Conservation (phyloP, 2,113 vertebrate genomes). For the Pelecanus crispus region DNA sequence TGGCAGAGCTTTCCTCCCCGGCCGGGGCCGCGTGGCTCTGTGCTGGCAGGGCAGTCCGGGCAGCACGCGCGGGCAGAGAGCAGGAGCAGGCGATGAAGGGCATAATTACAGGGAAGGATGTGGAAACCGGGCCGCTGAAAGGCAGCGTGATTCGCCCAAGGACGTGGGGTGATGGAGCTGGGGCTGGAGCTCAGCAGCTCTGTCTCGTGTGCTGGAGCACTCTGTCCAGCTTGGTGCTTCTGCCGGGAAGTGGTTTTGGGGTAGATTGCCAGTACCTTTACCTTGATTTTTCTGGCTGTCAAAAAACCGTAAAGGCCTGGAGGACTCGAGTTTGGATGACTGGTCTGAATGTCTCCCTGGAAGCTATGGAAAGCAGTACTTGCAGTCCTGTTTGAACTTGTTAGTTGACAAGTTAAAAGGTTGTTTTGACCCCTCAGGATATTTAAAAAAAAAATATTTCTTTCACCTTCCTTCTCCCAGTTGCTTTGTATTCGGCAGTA, state of each 20-base stretch:
- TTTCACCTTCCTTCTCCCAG: conserved; percentile 24
- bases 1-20: neutral
- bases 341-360: neutral
- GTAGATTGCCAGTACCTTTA: neutral
- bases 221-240: neutral
- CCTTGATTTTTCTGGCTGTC: neutral
- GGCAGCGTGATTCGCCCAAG: neutral
- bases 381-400: conserved; percentile 47
- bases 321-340: neutral
- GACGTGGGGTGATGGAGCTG: neutral
- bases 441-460: neutral
- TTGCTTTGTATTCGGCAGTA: neutral
- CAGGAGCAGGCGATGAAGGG: neutral
- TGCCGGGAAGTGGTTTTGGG: neutral
- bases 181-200: neutral
- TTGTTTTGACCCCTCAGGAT: conserved; percentile 55
- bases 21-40: rapidly evolving
- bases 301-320: neutral
- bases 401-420: conserved; percentile 17
- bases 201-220: rapidly evolving
- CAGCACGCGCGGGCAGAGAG: neutral
- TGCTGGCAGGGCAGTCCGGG: neutral
- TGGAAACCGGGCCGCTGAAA: neutral
- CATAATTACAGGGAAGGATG: neutral
- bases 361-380: conserved; percentile 19